Conservation (phyloP, 2,888 invertebrate genomes). For the Acleris sparsana region DNA sequence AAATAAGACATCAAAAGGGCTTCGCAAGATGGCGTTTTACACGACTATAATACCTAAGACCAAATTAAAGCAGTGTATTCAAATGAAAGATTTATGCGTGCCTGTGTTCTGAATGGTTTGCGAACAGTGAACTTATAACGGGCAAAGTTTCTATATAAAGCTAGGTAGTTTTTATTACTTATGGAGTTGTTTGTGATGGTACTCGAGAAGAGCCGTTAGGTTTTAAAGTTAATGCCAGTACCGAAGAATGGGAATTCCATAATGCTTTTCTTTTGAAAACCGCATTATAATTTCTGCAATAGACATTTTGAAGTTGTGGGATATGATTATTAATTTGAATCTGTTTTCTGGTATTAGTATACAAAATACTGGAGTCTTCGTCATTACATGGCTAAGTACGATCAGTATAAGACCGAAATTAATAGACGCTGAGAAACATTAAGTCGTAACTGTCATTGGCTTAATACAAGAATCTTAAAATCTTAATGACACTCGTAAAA, state of each 20-base stretch:
- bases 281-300: not conserved
- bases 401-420: no score
- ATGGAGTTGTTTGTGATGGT: not conserved
- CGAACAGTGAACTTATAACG: slow-evolving; percentile 31
- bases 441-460: not conserved
- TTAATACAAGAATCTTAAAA: not conserved
- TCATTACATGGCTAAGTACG: not conserved
- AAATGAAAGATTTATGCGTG: slow-evolving; percentile 29
- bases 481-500: not conserved
- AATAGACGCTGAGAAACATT: not conserved
- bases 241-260: not conserved
- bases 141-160: slow-evolving; percentile 13
- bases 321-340: not conserved
- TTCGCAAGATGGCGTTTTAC: not conserved
- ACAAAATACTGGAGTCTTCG: not conserved
- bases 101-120: slow-evolving; percentile 40
- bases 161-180: slow-evolving; percentile 7
- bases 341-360: no score
- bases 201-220: not conserved
- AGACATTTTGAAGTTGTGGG: not conserved
- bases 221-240: not conserved
- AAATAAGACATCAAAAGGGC: slow-evolving; percentile 7
- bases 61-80: slow-evolving; percentile 10
- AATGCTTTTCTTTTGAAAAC: not conserved
- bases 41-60: not conserved